Evolutionary conservation across 1,140 invertebrate species (phyloP).

Genomic region (Steinernema khuongi): DNA sequence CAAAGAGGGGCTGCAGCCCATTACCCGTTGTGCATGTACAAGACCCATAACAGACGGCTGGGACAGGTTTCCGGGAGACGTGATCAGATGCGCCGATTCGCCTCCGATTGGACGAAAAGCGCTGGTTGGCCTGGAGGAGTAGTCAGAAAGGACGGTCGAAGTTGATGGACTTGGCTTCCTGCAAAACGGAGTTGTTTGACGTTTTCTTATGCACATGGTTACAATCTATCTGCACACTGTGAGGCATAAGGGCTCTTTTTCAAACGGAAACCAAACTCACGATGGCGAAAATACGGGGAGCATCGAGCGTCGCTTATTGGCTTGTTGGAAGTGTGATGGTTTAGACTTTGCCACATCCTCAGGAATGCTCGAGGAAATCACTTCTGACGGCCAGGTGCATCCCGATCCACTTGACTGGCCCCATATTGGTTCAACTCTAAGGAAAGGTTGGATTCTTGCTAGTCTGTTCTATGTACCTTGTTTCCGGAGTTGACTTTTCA

Average conservation of each 20-base stretch:
- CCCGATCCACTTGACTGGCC: neutral
- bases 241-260: neutral
- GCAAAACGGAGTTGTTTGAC: no score
- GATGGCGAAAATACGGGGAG: conserved; percentile 18
- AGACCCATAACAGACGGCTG: neutral
- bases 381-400: conserved; percentile 3
- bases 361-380: conserved; percentile 14
- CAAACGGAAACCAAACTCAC: neutral
- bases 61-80: neutral
- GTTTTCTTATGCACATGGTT: neutral
- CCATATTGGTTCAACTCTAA: neutral
- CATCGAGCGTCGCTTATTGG: conserved; percentile 22
- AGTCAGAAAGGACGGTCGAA: neutral
- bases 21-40: neutral
- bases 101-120: neutral
- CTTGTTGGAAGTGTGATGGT: neutral
- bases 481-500: neutral
- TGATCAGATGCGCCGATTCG: conserved; percentile 2
- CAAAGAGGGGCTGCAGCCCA: conserved; percentile 27
- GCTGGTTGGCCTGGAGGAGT: neutral
- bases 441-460: neutral
- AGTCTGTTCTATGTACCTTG: neutral
- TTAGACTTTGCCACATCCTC: conserved; percentile 15
- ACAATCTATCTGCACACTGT: neutral
- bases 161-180: conserved; percentile 5